Base-by-base conservation (phyloP, 35 echinoderm and acorn worm genomes). In the Acanthaster planci region DNA sequence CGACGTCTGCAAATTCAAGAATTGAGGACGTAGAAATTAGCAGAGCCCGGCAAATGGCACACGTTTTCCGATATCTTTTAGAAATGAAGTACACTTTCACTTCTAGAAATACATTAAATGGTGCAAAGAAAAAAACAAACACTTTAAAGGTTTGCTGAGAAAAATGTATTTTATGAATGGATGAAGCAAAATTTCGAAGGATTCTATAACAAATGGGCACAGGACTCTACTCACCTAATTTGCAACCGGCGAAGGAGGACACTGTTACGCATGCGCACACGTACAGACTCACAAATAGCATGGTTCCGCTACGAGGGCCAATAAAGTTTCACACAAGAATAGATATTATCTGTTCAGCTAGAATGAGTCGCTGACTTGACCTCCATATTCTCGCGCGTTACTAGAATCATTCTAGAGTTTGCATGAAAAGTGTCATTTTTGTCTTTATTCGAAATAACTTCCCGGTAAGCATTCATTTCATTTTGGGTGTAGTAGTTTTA, bases 1-100 rank as follows among this genome's bases (percentile, higher is more conserved):
- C 78, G 86, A 84, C 78, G 83, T 88, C 58, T 75, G 51, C 50
- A 89, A 76, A 82, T 86, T 44, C 4, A 78, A 57, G 76, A 86
- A 86, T 51, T 78, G 72, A 76, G 53, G 32, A 51, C 18, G 77
- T 78, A 12, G 55, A 31, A 78, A 78, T 54, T 37, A 47, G 83
- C n/a, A 21, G 27, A 55, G 32, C 32, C 44, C 44, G 77, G 44
- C 37, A 15, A 37, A 23, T 51, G 34, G 23, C 23, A 72, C 34
- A 72, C 18, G 34, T 0, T 27, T 72, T 34, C 34, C 23, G 22
- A 34, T 2, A 72, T 34, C 26, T 27, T 72, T 72, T 72, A 72
- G 64, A 8, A 14, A 72, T 21, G 4, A 72, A 72, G 64, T 72
- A 72, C 64, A 12, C 64, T 26, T 72, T 14, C 34, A 26, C 10